Evolutionary conservation across 2,113 vertebrate species (phyloP).

Genomic region (Hippocampus mohnikei): DNA sequence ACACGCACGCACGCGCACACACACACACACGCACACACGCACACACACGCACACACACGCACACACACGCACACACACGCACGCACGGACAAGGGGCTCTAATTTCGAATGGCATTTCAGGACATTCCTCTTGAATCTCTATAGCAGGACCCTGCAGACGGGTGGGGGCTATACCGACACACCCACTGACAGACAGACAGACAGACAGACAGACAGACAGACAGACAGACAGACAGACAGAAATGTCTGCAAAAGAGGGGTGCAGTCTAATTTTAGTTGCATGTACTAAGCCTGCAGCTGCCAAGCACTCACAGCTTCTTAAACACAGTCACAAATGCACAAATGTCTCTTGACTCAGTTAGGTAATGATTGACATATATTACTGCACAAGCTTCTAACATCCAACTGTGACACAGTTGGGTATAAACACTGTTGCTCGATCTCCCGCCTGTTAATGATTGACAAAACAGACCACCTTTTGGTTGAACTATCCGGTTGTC

Average conservation of each 20-base stretch:
- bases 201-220: conserved; percentile 40
- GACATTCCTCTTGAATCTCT: conserved; percentile 65
- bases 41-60: too few species aligned
- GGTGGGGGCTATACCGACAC: conserved; percentile 28
- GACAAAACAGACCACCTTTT: conserved; percentile 20
- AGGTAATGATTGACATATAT: conserved; percentile 59
- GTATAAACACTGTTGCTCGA: conserved; percentile 17
- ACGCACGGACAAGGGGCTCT: conserved; percentile 49
- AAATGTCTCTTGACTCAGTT: conserved; percentile 24
- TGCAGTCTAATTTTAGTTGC: conserved; percentile 65
- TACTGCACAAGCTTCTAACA: conserved; percentile 32
- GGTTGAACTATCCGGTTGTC: conserved; percentile 17
- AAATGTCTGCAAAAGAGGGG: conserved; percentile 49
- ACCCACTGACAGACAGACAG: conserved; percentile 42
- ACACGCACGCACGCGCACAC: conserved; percentile 23
- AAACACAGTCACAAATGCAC: conserved; percentile 37
- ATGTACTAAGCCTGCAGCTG: conserved; percentile 59
- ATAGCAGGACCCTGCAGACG: conserved; percentile 50
- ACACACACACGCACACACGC: neutral
- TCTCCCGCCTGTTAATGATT: conserved; percentile 37
- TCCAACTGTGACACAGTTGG: conserved; percentile 40
- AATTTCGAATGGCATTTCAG: conserved; percentile 67
- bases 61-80: conserved; percentile 14
- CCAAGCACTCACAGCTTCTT: conserved; percentile 35
- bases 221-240: conserved; percentile 37